Evolutionary conservation across 1,140 invertebrate genomes (phyloP), one percentile per base, ranked within the genome.

Genomic region (Cyrtorhinus lividipennis): DNA sequence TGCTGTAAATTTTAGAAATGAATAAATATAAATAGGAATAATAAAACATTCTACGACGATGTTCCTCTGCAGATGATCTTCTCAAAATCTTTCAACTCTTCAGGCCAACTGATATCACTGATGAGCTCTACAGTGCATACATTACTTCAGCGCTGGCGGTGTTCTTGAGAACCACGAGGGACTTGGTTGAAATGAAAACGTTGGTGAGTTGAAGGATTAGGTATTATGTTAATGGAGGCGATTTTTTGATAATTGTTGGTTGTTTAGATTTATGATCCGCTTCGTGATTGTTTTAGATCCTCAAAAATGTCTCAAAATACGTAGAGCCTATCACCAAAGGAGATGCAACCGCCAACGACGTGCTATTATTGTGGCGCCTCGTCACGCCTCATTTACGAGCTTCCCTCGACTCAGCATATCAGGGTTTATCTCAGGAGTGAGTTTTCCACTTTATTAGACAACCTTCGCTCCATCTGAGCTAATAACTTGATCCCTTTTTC

Each of bases 61-160:
- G n/a, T n/a, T n/a, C n/a, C n/a, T n/a, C n/a, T 53, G 10, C 20
- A 79, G 82, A 86, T 12, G 86, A 92, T 71, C 72, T 91, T 0
- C 71, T 77, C n/a, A 76, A 84, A 69, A 88, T 95, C 65, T 78
- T 93, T 68, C 75, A 78, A 48, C 70, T 79, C 1, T 66, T 69
- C 13, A 72, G 68, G 56, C 69, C 72, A 46, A 38, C 65, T 2
- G 70, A 78, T 46, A 77, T 76, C 24, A 56, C 67, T 13, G 69
- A 73, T 38, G 79, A 85, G 46, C 81, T 92, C 68, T 93, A 90
- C 70, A 75, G 76, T 64, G 85, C 84, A 72, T 93, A 90, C 72
- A 70, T 92, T 24, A 86, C 83, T 71, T 75, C 89, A 18, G 87
- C 92, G 70, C 72, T 93, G 0, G 85, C 84, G 63, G 83, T 90